phyloP scores from a whole-genome alignment of 2,888 invertebrate genomes.

The Thereva nobilitata region DNA sequence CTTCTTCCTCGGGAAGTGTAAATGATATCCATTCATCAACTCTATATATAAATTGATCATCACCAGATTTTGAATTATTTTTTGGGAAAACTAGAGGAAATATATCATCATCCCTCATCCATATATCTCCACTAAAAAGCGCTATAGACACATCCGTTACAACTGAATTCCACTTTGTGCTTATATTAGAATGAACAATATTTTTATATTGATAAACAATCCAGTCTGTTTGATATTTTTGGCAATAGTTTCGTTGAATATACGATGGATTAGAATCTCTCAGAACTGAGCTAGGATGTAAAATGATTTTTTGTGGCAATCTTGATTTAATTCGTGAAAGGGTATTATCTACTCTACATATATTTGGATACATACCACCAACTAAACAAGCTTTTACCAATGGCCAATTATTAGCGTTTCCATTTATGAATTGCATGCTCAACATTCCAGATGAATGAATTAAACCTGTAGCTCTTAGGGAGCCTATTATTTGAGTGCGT shows the following conservation, averaged over 20 bases:
- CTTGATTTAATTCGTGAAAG: slow-evolving; percentile 64
- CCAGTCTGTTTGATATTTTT: slow-evolving; percentile 74
- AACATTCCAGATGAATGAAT: slow-evolving; percentile 69
- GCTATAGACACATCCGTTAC: slow-evolving; percentile 80
- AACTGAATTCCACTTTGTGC: slow-evolving; percentile 76
- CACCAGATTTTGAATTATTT: too few species aligned
- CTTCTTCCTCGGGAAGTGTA: slow-evolving; percentile 67
- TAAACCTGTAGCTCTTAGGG: slow-evolving; percentile 63
- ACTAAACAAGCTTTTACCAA: slow-evolving; percentile 87
- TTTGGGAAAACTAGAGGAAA: background rate
- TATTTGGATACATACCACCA: slow-evolving; percentile 87
- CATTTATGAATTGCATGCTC: slow-evolving; percentile 79
- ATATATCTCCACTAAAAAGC: slow-evolving; percentile 60
- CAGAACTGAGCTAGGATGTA: slow-evolving; percentile 64
- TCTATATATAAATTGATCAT: background rate
- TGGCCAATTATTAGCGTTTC: slow-evolving; percentile 87
- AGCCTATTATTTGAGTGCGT: slow-evolving; percentile 80
- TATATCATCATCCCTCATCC: slow-evolving; percentile 36
- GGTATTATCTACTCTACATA: slow-evolving; percentile 70
- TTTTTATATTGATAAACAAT: slow-evolving; percentile 77
- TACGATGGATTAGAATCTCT: slow-evolving; percentile 35
- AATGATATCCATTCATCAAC: slow-evolving; percentile 78
- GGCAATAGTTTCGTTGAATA: slow-evolving; percentile 67
- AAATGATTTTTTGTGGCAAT: slow-evolving; percentile 60
- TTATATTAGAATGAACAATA: slow-evolving; percentile 76